These are phyloP conservation scores for Spilogale gracilis DNA, from an alignment of 2,113 vertebrate species.

Conservation along the genomic window DNA sequence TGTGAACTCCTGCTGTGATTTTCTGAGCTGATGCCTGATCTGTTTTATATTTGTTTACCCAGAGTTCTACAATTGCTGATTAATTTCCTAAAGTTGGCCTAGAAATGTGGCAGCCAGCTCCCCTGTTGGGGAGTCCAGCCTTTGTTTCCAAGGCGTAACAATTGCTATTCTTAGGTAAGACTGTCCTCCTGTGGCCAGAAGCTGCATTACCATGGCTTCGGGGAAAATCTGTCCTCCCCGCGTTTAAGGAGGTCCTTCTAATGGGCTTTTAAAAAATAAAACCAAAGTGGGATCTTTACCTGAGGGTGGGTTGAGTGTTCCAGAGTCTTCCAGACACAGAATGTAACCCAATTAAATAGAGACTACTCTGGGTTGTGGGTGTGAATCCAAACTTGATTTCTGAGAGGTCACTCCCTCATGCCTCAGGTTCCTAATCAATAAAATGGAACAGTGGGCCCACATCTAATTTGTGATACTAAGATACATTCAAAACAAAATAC, in stretches of 20 bases:
- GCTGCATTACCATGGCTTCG: background rate
- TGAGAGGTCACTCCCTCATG: accelerated
- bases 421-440: background rate
- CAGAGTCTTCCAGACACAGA: background rate
- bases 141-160: accelerated
- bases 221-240: accelerated
- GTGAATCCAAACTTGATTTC: accelerated
- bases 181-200: slow-evolving; percentile 66
- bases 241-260: background rate
- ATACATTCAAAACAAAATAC: background rate
- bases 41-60: background rate
- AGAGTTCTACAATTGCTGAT: accelerated
- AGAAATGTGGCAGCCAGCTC: background rate
- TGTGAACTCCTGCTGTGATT: background rate
- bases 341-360: background rate
- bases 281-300: background rate
- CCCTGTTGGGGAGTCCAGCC: accelerated
- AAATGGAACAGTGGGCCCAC: background rate
- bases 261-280: background rate
- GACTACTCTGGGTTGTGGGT: background rate
- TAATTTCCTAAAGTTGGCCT: background rate
- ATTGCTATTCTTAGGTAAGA: background rate
- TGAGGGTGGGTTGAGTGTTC: background rate
- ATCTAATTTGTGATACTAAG: background rate
- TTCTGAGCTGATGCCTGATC: background rate